Evolutionary conservation across 2,113 vertebrate genomes (phyloP), one percentile per base, ranked within the genome.

Genomic region (Uria aalge): DNA sequence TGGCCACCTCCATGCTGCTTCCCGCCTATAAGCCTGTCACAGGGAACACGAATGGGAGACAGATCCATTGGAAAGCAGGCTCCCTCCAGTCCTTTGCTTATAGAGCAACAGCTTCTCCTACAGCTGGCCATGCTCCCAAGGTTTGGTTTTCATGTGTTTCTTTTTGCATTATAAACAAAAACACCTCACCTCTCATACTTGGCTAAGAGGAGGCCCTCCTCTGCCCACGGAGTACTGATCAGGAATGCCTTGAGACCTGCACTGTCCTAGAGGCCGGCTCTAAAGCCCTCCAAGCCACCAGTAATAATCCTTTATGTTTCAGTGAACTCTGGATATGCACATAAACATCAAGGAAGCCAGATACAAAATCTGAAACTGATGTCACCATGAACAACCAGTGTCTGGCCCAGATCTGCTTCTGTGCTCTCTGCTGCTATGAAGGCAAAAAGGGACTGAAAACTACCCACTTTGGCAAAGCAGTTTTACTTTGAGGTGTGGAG

Each of bases 341-440:
- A 76, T 38, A 45, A 84, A 68, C 24, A 67, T 26, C 30, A 67
- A 62, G 27, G 36, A 69, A 83, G 43, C 10, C 48, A 79, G 72
- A 75, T 21, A 27, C 41, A 73, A 87, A 52, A 30, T 26, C 53
- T 40, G 36, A 69, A 81, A 69, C 15, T 30, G 12, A 15, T 77
- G 36, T 36, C 47, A 53, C 45, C 38, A 48, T 5, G 16, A 94
- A 47, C 36, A 50, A 40, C 8, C 55, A 57, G n/a, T 26, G 19
- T 17, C 16, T 9, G 26, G 4, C 22, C 52, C 0, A 0, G 12
- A 69, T 30, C 32, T 40, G 36, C 20, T 69, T 76, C 77, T 52
- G 30, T 56, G 38, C 43, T 10, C 40, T 76, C 57, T 6, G 9
- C 67, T 73, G 40, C 43, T 59, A 17, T 5, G 30, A 63, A 41